Percentiles rank a stretch among this genome's conserved stretches.
Conservation (phyloP, 2,888 invertebrate genomes). For the Flabesymbios commensalis region DNA sequence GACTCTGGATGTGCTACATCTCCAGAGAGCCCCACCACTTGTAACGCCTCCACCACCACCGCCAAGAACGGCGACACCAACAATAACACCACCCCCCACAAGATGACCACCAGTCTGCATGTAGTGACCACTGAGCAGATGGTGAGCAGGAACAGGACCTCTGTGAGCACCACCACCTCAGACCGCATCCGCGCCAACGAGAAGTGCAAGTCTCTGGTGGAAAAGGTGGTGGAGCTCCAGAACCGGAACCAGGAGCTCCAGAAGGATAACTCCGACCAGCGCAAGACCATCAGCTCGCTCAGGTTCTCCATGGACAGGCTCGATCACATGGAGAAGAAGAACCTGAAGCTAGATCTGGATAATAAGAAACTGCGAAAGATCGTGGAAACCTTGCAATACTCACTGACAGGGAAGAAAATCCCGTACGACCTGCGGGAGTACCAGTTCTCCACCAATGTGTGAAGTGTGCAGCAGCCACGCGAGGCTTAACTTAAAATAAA, state of each 20-base stretch:
- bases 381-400: conserved; percentile 12
- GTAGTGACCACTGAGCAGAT: background rate
- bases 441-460: conserved; percentile 1
- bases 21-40: conserved; percentile 8
- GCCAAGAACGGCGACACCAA: no score
- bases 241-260: conserved; percentile 21
- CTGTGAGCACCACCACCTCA: no score
- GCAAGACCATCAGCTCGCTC: conserved; percentile 6
- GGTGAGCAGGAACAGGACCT: background rate
- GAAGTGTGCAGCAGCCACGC: no score
- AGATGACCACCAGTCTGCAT: conserved; percentile 7
- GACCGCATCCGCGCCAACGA: no score
- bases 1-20: conserved; percentile 25
- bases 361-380: conserved; percentile 24
- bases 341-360: conserved; percentile 19
- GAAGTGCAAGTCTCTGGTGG: conserved; percentile 21
- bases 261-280: conserved; percentile 14
- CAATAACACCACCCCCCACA: conserved; percentile 1
- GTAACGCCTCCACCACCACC: background rate
- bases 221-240: conserved; percentile 24
- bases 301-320: conserved; percentile 1
- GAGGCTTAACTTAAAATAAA: no score
- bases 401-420: background rate
- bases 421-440: background rate
- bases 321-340: conserved; percentile 13